Base-by-base conservation (phyloP, 2,888 invertebrate species). In the Stegana nigrithorax region DNA sequence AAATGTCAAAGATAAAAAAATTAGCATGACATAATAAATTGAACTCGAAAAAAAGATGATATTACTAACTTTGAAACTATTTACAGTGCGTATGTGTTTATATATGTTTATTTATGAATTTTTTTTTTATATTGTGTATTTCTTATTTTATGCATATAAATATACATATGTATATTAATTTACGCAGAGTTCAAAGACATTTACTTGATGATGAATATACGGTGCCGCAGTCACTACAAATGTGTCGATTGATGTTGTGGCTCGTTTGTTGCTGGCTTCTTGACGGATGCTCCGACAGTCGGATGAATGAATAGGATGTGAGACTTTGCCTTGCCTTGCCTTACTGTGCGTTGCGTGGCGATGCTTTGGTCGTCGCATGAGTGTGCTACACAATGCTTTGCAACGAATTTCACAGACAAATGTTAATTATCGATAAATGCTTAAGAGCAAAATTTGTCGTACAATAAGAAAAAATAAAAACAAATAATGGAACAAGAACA, bases 21-120 rank as follows among this genome's bases (percentile, higher is more conserved):
- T 74, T 67, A 68, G 73, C 67, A 66, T 62, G 63, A 76, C 67
- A 68, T 63, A 59, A 67, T 65, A 63, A 65, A 68, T 73, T 67
- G 47, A 60, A 59, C 27, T 66, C 45, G 42, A 57, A 36, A 53
- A 57, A 25, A 21, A 60, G 59, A 8, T n/a, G 1, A 27, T 51
- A 10, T 23, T 25, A 17, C 4, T 14, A 17, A 51, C 17, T 51
- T 25, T n/a, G 27, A 26, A 51, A 17, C 2, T 8, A 42, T 42
- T 8, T 42, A 42, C 17, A 1, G 17, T 39, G 4, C 17, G 17
- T 4, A 14, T 39, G 10, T 39, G 17, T n/a, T 4, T 39, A 25
- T 50, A 25, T 25, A 23, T 50, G 14, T 50, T 25, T 23, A 50
- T 12, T 25, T 25, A 27, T 27, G 14, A n/a, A 17, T 51, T 27